phyloP scores from a whole-genome alignment of 2,113 vertebrate species.

The Suricata suricatta region DNA sequence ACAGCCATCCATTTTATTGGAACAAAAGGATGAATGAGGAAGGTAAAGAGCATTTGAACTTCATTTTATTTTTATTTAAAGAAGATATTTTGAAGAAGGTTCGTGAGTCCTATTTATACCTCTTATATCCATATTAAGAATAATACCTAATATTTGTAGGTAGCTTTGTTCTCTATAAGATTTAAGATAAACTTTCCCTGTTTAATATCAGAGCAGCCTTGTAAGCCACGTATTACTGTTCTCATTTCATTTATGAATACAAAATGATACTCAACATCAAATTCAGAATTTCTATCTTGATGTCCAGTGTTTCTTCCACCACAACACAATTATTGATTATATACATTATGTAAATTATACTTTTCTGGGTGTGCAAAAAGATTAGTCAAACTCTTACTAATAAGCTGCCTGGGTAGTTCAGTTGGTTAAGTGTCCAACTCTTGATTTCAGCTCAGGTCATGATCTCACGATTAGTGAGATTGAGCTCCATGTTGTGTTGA shows the following conservation, averaged over 20 bases:
- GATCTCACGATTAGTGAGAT: no score
- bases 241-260: not conserved
- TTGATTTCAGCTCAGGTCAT: no score
- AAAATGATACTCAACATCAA: not conserved
- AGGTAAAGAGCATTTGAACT: not conserved
- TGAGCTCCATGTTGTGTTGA: no score
- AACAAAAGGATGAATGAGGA: not conserved
- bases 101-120: not conserved
- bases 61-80: not conserved
- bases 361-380: not conserved
- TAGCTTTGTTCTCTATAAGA: not conserved
- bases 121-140: not conserved
- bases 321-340: not conserved
- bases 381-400: not conserved
- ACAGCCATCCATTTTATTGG: not conserved
- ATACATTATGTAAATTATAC: not conserved
- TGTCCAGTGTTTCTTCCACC: not conserved
- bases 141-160: not conserved
- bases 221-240: not conserved
- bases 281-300: not conserved
- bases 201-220: not conserved
- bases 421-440: no score
- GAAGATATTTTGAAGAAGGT: not conserved
- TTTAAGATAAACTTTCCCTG: not conserved
- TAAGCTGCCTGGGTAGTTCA: no score